Conservation (phyloP, 2,888 invertebrate species). For the Clostera curtula region DNA sequence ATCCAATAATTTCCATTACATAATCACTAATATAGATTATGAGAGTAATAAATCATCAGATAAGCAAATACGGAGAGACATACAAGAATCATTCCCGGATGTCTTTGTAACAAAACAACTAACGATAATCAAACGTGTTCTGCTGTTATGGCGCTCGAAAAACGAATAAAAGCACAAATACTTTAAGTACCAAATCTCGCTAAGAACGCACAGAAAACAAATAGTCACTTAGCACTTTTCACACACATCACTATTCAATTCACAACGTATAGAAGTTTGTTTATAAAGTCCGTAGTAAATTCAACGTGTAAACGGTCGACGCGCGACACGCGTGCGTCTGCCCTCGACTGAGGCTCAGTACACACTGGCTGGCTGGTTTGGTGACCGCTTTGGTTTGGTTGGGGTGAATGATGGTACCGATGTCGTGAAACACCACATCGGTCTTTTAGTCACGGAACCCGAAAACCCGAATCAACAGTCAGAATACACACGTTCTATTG, state of each 20-base stretch:
- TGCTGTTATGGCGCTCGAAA: constrained; percentile 50
- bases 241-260: constrained; percentile 46
- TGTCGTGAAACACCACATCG: constrained; percentile 46
- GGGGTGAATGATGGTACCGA: constrained; percentile 33
- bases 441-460: constrained; percentile 58
- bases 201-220: constrained; percentile 35
- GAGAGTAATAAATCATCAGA: constrained; percentile 17
- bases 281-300: constrained; percentile 37
- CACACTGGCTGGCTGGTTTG: too few relatives aligned
- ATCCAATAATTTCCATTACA: constrained; percentile 36
- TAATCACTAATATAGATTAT: constrained; percentile 15
- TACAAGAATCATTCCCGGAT: constrained; percentile 53
- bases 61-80: constrained; percentile 27
- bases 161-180: constrained; percentile 35
- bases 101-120: constrained; percentile 67
- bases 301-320: constrained; percentile 31
- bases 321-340: constrained; percentile 44
- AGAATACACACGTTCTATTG: constrained; percentile 48
- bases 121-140: constrained; percentile 64
- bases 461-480: constrained; percentile 55
- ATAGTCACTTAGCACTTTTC: constrained; percentile 32
- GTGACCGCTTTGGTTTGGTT: constrained; percentile 17
- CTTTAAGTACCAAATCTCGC: constrained; percentile 41
- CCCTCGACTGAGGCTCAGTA: constrained; percentile 39
- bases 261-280: constrained; percentile 42